Base-by-base conservation (phyloP, 2,888 invertebrate species). In the Amorpha juglandis region DNA sequence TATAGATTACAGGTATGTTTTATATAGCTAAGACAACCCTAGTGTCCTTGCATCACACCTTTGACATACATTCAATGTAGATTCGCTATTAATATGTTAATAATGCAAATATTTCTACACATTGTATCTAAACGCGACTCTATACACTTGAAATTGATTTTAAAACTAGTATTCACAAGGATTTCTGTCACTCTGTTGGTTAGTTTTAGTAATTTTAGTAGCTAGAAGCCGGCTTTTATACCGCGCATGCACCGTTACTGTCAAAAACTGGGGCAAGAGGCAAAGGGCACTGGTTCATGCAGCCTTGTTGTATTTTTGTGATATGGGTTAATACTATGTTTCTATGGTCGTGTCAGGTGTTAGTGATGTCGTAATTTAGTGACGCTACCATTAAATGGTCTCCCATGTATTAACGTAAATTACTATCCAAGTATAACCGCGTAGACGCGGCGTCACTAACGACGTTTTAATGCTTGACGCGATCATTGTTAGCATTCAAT, bases 1-100 rank as follows among this genome's bases (percentile, higher is more conserved):
- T 71, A 82, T 92, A 33, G 70, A 74, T 63, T 92, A 92, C 77
- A 87, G 92, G 92, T 92, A 70, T 80, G 83, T 74, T 4, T 65
- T 62, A 0, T 27, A 27, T 27, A n/a, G n/a, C 27, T 3, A 27
- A 27, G 27, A 42, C 1, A 42, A 16, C 6, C 16, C 35, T n/a
- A 16, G 11, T 58, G 42, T 58, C 58, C 19, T 58, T 35, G n/a
- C 9, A n/a, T 33, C 9, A 16, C 35, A n/a, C n/a, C n/a, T n/a
- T n/a, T n/a, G n/a, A n/a, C 16, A 8, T 42, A 14, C 19, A 47
- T 45, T 47, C 47, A 27, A 42, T 48, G 16, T 50, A 16, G 48
- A 48, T 6, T 48, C 14, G 6, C 9, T 19, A 50, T 19, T 19
- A 19, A 8, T 50, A 50, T 11, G 19, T 7, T 16, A 50, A 50